Percentiles rank a stretch among this genome's conserved stretches.
phyloP scores from a whole-genome alignment of 2,797 vertebrate genomes.

The Menidia menidia region DNA sequence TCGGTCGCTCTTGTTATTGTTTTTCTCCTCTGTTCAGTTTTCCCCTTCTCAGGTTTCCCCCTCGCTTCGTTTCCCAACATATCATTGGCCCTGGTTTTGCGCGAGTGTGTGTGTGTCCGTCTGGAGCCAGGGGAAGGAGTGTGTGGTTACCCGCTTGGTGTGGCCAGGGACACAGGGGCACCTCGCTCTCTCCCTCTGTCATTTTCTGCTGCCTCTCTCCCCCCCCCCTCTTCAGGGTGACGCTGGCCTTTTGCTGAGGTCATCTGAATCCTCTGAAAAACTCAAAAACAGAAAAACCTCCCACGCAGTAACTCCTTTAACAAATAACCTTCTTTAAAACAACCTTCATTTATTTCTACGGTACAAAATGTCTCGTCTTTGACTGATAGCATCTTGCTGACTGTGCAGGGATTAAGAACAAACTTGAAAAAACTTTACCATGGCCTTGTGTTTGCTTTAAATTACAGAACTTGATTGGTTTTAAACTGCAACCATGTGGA shows the following conservation, averaged over 20 bases:
- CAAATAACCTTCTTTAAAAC: background rate
- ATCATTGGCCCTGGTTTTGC: slow-evolving; percentile 72
- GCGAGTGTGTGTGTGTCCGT: slow-evolving; percentile 58
- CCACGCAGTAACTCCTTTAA: no score
- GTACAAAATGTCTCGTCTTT: background rate
- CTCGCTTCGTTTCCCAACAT: slow-evolving; percentile 74
- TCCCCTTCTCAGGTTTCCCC: slow-evolving; percentile 79
- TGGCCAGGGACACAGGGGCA: slow-evolving; percentile 74
- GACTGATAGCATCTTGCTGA: background rate
- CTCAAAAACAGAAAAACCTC: background rate
- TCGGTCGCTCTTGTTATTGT: slow-evolving; percentile 70
- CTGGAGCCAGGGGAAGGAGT: slow-evolving; percentile 68
- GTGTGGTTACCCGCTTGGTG: slow-evolving; percentile 76
- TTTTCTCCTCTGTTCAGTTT: slow-evolving; percentile 72
- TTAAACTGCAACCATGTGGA: no score
- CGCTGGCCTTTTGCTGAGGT: background rate
- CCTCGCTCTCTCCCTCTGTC: slow-evolving; percentile 46
- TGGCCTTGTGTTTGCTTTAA: background rate
- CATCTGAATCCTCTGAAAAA: background rate
- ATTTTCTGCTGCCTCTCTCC: slow-evolving; percentile 25
- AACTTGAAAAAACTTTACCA: no score
- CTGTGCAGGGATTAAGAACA: background rate
- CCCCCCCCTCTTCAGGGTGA: background rate
- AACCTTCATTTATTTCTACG: no score
- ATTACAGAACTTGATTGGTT: no score